phyloP scores from a whole-genome alignment of 2,888 invertebrate genomes.

The Agrotis puta region DNA sequence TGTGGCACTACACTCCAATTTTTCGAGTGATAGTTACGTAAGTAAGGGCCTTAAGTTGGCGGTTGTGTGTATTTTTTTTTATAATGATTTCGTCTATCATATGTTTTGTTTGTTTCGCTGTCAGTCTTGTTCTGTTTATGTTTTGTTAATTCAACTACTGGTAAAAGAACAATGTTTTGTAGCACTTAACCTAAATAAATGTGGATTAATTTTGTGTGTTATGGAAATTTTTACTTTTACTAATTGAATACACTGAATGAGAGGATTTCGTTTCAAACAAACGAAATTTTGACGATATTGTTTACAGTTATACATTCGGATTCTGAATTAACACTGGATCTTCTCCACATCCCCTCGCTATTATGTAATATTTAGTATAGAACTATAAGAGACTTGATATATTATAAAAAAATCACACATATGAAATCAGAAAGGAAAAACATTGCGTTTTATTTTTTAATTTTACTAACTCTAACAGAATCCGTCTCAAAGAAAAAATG shows the following conservation, averaged over 20 bases:
- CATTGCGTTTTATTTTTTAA: too few relatives aligned
- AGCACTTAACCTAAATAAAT: not conserved
- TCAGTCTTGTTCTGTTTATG: slow-evolving; percentile 16
- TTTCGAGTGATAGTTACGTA: slow-evolving; percentile 52
- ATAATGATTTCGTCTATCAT: slow-evolving; percentile 14
- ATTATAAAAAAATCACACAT: too few relatives aligned
- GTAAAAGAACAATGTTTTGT: not conserved
- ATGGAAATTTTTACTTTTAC: not conserved
- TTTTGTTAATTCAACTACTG: slow-evolving; percentile 7
- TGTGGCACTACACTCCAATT: slow-evolving; percentile 49
- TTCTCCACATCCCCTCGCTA: too few relatives aligned
- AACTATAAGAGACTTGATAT: too few relatives aligned
- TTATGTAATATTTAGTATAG: too few relatives aligned
- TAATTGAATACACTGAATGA: not conserved
- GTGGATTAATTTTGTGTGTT: not conserved
- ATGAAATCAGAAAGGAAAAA: too few relatives aligned
- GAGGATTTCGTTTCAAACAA: too few relatives aligned
- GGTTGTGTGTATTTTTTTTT: slow-evolving; percentile 43
- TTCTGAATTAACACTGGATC: too few relatives aligned
- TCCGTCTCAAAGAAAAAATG: not conserved
- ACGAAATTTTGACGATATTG: too few relatives aligned
- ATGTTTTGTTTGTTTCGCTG: slow-evolving; percentile 30
- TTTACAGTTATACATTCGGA: too few relatives aligned
- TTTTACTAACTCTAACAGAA: too few relatives aligned
- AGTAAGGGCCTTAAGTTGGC: slow-evolving; percentile 33